These are phyloP conservation scores for Congeria kusceri DNA, from an alignment of 2,888 invertebrate species.

Conservation along the genomic window DNA sequence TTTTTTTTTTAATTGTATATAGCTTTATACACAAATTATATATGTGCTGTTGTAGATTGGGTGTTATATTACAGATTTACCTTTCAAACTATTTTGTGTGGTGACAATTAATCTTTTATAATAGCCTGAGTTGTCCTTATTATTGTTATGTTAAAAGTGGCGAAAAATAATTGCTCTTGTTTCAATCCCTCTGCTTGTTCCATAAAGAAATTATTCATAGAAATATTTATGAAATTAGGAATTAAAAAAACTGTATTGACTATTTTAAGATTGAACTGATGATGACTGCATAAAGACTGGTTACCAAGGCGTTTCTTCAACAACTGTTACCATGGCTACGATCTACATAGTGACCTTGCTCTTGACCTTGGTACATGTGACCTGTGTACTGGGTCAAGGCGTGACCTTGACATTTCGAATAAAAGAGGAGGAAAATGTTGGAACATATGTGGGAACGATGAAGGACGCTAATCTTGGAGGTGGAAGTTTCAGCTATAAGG, in stretches of 20 bases:
- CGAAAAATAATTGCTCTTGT: no score
- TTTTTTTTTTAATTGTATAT: no score
- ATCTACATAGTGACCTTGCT: constrained; percentile 18
- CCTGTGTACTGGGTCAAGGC: constrained; percentile 38
- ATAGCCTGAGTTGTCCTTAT: no score
- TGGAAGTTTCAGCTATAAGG: constrained; percentile 31
- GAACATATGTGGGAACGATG: constrained; percentile 40
- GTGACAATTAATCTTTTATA: no score
- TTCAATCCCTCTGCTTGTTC: no score
- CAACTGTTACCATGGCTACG: constrained; percentile 44
- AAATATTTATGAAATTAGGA: not conserved
- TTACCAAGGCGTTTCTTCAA: no score
- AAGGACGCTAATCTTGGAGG: constrained; percentile 25
- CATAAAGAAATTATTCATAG: no score
- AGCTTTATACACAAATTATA: no score
- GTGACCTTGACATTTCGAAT: constrained; percentile 45
- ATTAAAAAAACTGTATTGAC: constrained; percentile 10
- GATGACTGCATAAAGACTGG: constrained; percentile 1
- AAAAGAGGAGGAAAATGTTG: constrained; percentile 35
- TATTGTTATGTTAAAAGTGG: no score
- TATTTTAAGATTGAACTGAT: constrained; percentile 41
- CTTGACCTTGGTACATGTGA: constrained; percentile 32
- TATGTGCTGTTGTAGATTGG: no score
- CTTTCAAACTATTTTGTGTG: no score
- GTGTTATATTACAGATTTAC: no score